Evolutionary conservation across 2,888 invertebrate genomes (phyloP), one percentile per base, ranked within the genome.

Genomic region (Slavum lentiscoides): DNA sequence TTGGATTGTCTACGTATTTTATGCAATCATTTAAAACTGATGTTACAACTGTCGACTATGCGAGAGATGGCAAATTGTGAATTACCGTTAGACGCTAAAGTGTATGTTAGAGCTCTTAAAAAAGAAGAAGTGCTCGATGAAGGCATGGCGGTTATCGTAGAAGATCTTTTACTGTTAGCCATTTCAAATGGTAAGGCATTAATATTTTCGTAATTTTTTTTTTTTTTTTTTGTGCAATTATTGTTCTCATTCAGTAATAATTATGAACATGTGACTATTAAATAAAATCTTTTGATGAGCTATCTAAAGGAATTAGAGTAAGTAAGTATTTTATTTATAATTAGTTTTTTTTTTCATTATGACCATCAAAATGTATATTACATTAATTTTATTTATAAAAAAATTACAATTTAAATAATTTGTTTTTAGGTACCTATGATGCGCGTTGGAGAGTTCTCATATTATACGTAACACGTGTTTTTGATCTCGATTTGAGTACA

Each of bases 381-480:
- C 30, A 30, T 30, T 30, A 30, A 30, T 4, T 30, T 30, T 30
- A 30, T 30, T 30, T 30, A 30, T 30, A 21, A 8, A 5, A 66
- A 39, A 66, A 87, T 87, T 37, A 62, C 3, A 43, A 67, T 39
- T 80, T 37, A 37, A 80, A 61, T 58, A n/a, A 72, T 82, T 62
- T 75, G 58, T 58, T 81, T 85, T 43, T 84, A 91, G 91, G 91
- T 66, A 87, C 87, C 84, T 91, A 91, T 86, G 91, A 91, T 86
- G 89, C 90, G 61, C 86, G 91, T 67, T 88, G 89, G 86, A 86
- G 91, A 83, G 90, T 90, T 43, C 85, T 91, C 67, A 87, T 91
- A 66, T 87, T 89, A 82, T 88, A 89, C 83, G 85, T 91, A 49
- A 86, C 89, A 23, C 88, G 88, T 84, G 86, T 89, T 68, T 86